Evolutionary conservation across 1,140 invertebrate species (phyloP).

Genomic region (Pemphigus obesinymphae): DNA sequence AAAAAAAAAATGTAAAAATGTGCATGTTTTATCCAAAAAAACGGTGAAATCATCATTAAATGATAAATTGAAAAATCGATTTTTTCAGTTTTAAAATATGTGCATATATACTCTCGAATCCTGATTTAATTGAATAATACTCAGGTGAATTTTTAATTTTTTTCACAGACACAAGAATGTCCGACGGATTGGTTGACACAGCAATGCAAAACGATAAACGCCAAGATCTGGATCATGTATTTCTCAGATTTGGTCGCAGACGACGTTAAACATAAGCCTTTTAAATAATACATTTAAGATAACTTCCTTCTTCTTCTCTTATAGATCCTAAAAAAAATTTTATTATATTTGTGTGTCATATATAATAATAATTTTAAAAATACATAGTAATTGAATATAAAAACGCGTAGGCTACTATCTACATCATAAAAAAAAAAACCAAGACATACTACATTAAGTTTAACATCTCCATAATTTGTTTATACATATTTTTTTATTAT

Average conservation of each 20-base stretch:
- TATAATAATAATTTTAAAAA: neutral
- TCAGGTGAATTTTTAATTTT: neutral
- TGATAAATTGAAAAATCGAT: too few species aligned
- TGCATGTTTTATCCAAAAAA: too few species aligned
- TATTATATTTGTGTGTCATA: conserved; percentile 19
- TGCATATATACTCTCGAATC: too few species aligned
- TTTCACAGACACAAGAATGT: conserved; percentile 22
- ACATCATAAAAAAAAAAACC: neutral
- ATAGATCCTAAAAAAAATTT: conserved; percentile 27
- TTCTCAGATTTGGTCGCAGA: conserved; percentile 70
- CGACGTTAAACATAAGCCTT: conserved; percentile 46
- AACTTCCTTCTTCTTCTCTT: conserved; percentile 40
- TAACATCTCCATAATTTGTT: conserved; percentile 16
- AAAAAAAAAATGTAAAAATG: too few species aligned
- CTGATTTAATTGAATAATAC: too few species aligned
- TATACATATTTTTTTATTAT: neutral
- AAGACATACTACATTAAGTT: neutral
- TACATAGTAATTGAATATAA: neutral
- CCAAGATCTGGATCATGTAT: conserved; percentile 76
- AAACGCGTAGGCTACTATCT: neutral
- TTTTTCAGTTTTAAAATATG: too few species aligned
- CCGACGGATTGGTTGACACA: conserved; percentile 8
- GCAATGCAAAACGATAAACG: conserved; percentile 57
- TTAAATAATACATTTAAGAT: conserved; percentile 21
- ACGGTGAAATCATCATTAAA: too few species aligned